A percentile compares a stretch with the other conserved stretches of the same genome.
Conservation (phyloP, 2,113 vertebrate genomes). For the Xiphias gladius region DNA sequence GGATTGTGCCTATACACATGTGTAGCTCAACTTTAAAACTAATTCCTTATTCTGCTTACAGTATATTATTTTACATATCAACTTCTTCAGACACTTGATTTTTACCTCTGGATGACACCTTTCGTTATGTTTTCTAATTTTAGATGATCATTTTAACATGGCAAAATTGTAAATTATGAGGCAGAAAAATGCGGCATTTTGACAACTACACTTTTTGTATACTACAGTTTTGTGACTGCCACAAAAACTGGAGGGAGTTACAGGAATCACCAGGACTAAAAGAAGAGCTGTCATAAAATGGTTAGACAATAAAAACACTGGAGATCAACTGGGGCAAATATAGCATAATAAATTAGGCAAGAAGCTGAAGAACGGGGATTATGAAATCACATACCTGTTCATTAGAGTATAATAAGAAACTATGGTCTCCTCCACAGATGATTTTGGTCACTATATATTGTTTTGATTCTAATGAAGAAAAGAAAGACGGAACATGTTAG, state of each 20-base stretch:
- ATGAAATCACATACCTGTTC: constrained; percentile 85
- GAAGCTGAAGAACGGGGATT: not conserved
- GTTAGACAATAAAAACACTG: not conserved
- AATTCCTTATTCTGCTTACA: not conserved
- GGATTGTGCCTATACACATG: not conserved
- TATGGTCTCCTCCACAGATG: constrained; percentile 96
- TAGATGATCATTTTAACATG: too few relatives aligned
- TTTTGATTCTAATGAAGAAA: constrained; percentile 80
- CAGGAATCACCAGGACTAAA: not conserved
- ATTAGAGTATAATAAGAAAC: constrained; percentile 91
- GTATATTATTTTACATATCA: too few relatives aligned
- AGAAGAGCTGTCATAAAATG: not conserved
- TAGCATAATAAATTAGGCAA: not conserved
- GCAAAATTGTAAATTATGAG: too few relatives aligned
- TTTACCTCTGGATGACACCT: too few relatives aligned
- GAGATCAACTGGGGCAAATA: not conserved
- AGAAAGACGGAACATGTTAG: not conserved
- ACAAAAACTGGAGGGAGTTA: not conserved
- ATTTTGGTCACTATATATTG: constrained; percentile 90
- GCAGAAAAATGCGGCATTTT: not conserved
- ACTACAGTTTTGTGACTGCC: not conserved
- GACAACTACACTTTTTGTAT: not conserved
- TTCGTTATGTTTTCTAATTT: too few relatives aligned
- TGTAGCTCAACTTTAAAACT: not conserved
- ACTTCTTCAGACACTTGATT: too few relatives aligned